Evolutionary conservation across 2,888 invertebrate species (phyloP), one percentile per base, ranked within the genome.

Genomic region (Phyllotreta striolata): DNA sequence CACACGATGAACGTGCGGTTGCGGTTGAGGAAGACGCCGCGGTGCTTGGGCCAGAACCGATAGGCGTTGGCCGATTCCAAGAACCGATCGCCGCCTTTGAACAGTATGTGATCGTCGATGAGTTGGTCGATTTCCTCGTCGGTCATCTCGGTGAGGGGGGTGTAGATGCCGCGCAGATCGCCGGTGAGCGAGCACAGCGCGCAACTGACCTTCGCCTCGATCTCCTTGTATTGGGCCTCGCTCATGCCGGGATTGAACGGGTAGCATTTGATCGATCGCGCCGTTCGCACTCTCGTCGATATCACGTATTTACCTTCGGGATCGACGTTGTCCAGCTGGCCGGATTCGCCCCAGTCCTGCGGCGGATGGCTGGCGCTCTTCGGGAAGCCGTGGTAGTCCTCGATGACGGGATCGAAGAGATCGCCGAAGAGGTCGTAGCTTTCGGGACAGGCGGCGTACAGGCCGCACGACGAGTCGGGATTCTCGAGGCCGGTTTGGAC

Each of bases 1-100:
- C 98, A 98, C 71, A 97, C 92, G 81, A 95, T 85, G 90, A 98
- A 98, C 72, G 95, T 95, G 86, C 96, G 96, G 84, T 88, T 89
- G 80, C 93, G 91, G 80, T 98, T 98, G 86, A 93, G 93, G 88
- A 89, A 98, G 84, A 98, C 97, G 77, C 98, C 98, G 81, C 98
- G 91, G 24, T 88, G 87, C 68, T 89, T 86, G 72, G 98, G 98
- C 98, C 98, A 98, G 87, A 87, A 96, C 71, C 96, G 91, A 87
- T 93, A 95, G 56, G 95, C 94, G 76, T 95, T 95, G 73, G 95
- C 96, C 1, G 93, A 88, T 84, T 94, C 89, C 77, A 95, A 86
- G 85, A 91, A 92, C 69, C 91, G 86, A 81, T 94, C 95, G 63
- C 96, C 96, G 85, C 96, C 96, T 87, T 96, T 96, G 88, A 96